Base-by-base conservation (phyloP, 2,797 vertebrate species). In the Graptemys geographica region DNA sequence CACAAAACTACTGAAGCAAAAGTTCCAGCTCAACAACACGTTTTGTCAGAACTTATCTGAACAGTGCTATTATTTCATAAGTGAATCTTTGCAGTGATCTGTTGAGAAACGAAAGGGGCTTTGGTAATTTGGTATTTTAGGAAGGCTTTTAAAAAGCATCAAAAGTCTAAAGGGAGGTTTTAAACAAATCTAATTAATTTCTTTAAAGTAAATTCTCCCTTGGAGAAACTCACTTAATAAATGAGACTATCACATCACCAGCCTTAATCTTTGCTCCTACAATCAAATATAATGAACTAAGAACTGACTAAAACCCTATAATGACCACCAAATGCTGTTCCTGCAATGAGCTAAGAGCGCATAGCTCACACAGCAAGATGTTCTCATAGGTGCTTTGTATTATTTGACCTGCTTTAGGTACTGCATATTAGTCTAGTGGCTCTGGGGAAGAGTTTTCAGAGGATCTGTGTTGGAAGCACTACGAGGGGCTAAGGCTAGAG, bases 21-120 rank as follows among this genome's bases (percentile, higher is more conserved):
- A 86, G 49, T 74, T 2, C 0, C 33, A 72, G 79, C 55, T 83
- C 3, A 2, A 74, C 55, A 19, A 79, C 59, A 52, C 62, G 41
- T 18, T 62, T 85, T 52, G 86, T 79, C 80, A 93, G 90, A 87
- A 93, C 94, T 47, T 28, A 27, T 31, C 44, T 80, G 93, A 93
- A 84, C n/a, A 83, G 33, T 28, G 51, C 25, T 65, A 19, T 37
- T 89, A 28, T 15, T 90, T 79, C 84, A 90, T 19, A 13, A 91
- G 82, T 53, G 81, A 33, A 8, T 81, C 93, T 86, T 91, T 5
- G 25, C 79, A 51, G 33, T 90, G 19, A 0, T 62, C 86, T 86
- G 28, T 79, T 56, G 13, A 19, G 74, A 78, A 49, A 28, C 27
- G 2, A 31, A 78, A 78, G 13, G 44, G 44, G 25, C 27, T 49